Evolutionary conservation across 2,113 vertebrate species (phyloP).

Genomic region (Boleophthalmus pectinirostris): DNA sequence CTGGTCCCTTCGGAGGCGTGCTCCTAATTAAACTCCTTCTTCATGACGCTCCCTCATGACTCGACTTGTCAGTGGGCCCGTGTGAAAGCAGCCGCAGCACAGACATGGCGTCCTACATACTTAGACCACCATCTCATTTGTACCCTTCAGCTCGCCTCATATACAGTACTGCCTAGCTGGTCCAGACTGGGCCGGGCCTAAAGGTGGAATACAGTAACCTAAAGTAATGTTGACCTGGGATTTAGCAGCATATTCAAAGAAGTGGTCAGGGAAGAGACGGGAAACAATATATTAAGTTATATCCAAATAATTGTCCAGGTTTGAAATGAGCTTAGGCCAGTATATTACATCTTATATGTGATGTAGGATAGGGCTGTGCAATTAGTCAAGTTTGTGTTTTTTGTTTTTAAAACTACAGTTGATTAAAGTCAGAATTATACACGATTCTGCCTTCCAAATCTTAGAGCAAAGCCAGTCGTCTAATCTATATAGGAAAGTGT

Average conservation of each 20-base stretch:
- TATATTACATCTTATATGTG: neutral
- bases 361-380: too few species aligned
- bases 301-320: neutral
- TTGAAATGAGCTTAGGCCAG: too few species aligned
- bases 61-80: slow-evolving; percentile 73
- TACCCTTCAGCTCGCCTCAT: slow-evolving; percentile 67
- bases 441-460: too few species aligned
- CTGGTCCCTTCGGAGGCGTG: slow-evolving; percentile 76
- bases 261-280: neutral
- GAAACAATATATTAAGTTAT: neutral
- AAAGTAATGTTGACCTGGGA: slow-evolving; percentile 7
- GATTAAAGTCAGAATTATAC: too few species aligned
- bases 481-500: too few species aligned
- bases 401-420: too few species aligned
- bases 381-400: too few species aligned
- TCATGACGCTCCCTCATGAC: slow-evolving; percentile 78
- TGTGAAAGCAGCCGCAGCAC: slow-evolving; percentile 69
- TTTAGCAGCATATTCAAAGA: slow-evolving; percentile 17
- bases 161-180: slow-evolving; percentile 40
- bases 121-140: slow-evolving; percentile 72
- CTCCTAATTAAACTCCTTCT: slow-evolving; percentile 83
- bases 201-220: slow-evolving; percentile 11
- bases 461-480: too few species aligned
- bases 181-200: slow-evolving; percentile 33
- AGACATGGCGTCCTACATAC: slow-evolving; percentile 81